These are phyloP conservation scores for Mionectes macconnelli DNA, from an alignment of 2,113 vertebrate species.

Conservation along the genomic window DNA sequence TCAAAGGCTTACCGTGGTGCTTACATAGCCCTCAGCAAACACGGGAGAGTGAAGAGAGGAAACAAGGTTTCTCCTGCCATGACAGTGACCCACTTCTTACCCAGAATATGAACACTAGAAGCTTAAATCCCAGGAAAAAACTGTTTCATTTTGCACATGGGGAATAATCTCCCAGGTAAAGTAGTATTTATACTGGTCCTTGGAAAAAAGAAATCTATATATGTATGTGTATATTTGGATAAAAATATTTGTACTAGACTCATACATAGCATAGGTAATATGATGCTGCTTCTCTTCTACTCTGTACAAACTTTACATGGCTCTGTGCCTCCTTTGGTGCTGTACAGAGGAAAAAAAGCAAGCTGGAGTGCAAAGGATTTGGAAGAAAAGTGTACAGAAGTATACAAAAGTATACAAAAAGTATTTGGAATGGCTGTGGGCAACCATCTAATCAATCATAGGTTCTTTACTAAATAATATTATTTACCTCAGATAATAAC, in stretches of 20 bases:
- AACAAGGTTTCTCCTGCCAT: slow-evolving; percentile 88
- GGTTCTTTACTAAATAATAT: background rate
- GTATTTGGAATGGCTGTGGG: slow-evolving; percentile 53
- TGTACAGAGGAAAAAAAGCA: slow-evolving; percentile 35
- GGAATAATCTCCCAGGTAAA: slow-evolving; percentile 82
- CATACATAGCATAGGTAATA: slow-evolving; percentile 64
- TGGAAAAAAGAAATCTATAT: slow-evolving; percentile 34
- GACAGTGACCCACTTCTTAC: slow-evolving; percentile 96
- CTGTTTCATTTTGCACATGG: slow-evolving; percentile 84
- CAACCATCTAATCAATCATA: slow-evolving; percentile 35
- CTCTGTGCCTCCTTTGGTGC: slow-evolving; percentile 71
- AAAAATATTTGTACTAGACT: slow-evolving; percentile 78
- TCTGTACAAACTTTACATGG: slow-evolving; percentile 66
- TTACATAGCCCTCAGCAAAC: slow-evolving; percentile 93
- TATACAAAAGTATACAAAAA: background rate
- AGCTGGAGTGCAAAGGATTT: slow-evolving; percentile 60
- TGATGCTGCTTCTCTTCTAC: slow-evolving; percentile 79
- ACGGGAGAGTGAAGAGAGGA: slow-evolving; percentile 88
- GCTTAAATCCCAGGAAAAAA: slow-evolving; percentile 18
- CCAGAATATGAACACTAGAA: slow-evolving; percentile 81
- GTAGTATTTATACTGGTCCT: slow-evolving; percentile 81
- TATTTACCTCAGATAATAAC: slow-evolving; percentile 78
- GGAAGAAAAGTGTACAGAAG: background rate
- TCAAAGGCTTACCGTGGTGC: slow-evolving; percentile 81
- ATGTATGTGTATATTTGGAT: slow-evolving; percentile 84